Evolutionary conservation across 2,113 vertebrate genomes (phyloP).

Genomic region (Archilochus colubris): DNA sequence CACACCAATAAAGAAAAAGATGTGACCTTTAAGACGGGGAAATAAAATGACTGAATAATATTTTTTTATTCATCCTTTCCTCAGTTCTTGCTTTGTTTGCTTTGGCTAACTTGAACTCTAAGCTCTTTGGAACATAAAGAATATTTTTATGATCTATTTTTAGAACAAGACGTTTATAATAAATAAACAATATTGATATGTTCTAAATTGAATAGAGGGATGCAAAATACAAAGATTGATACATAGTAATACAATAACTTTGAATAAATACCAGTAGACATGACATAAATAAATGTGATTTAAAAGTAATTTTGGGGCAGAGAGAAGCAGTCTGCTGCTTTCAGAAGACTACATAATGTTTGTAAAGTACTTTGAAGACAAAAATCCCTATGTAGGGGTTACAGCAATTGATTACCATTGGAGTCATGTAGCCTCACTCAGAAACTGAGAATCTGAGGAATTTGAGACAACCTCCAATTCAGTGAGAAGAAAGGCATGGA

Average conservation of each 20-base stretch:
- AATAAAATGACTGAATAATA: background rate
- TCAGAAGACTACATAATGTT: background rate
- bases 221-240: background rate
- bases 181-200: background rate
- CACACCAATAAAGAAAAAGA: background rate
- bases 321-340: background rate
- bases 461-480: background rate
- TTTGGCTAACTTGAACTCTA: background rate
- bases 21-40: background rate
- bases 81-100: conserved; percentile 10
- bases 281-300: conserved; percentile 8
- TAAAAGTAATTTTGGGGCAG: background rate
- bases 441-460: background rate
- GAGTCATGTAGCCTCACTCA: background rate
- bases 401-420: background rate
- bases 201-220: background rate
- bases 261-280: background rate
- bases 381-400: accelerated
- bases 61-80: background rate
- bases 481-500: background rate
- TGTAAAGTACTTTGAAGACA: background rate
- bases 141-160: conserved; percentile 34
- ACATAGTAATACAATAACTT: background rate
- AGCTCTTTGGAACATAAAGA: background rate
- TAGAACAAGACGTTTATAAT: background rate